Evolutionary conservation across 2,797 vertebrate genomes (phyloP).

Genomic region (Sebastolobus alascanus): DNA sequence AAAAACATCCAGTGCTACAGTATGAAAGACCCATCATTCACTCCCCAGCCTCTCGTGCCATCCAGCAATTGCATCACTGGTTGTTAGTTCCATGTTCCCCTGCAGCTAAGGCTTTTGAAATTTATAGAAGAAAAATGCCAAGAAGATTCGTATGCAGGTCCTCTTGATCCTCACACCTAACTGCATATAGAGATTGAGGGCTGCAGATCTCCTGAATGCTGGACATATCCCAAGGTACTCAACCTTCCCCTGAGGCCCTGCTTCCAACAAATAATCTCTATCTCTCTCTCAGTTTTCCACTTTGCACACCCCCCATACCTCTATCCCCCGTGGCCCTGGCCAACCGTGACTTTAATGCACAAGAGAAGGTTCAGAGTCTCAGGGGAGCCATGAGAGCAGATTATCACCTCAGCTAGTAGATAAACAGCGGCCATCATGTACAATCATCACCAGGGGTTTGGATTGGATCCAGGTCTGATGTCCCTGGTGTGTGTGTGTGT

Average conservation of each 20-base stretch:
- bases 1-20: conserved; percentile 1
- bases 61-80: background rate
- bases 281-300: conserved; percentile 15
- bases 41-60: background rate
- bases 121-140: background rate
- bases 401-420: conserved; percentile 72
- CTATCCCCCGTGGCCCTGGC: conserved; percentile 13
- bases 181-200: conserved; percentile 4
- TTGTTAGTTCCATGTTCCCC: background rate
- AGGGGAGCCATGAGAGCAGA: conserved; percentile 61
- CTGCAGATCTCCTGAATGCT: conserved; percentile 4
- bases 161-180: background rate
- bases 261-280: conserved; percentile 31
- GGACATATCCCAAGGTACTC: conserved; percentile 25
- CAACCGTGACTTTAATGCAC: conserved; percentile 45
- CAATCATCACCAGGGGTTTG: conserved; percentile 58
- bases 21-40: conserved; percentile 12
- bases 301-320: conserved; percentile 3
- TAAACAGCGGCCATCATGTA: conserved; percentile 63
- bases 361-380: conserved; percentile 58
- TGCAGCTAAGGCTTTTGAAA: background rate
- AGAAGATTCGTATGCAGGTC: background rate
- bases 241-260: background rate
- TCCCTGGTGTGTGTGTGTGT: conserved; percentile 12
- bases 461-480: conserved; percentile 36